These are phyloP conservation scores for Yponomeuta cagnagella DNA, from an alignment of 2,888 invertebrate genomes.

Conservation along the genomic window DNA sequence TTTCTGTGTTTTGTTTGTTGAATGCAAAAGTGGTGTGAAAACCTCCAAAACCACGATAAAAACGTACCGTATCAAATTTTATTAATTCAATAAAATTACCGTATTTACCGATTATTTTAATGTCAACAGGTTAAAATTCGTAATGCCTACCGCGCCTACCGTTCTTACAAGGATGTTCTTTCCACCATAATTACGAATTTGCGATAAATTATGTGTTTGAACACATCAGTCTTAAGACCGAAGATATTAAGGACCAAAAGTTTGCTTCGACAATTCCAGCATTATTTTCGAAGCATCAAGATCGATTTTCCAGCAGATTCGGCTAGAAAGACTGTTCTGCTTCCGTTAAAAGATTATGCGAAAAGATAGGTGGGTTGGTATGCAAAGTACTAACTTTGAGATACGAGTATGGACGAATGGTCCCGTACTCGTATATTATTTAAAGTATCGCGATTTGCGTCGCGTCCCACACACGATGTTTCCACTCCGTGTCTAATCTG, in stretches of 20 bases:
- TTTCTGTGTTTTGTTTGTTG: too few relatives aligned
- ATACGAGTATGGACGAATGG: constrained; percentile 59
- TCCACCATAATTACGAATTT: constrained; percentile 51
- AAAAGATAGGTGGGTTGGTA: constrained; percentile 66
- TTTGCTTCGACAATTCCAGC: background rate
- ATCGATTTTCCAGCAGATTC: background rate
- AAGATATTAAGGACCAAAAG: background rate
- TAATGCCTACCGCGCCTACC: background rate
- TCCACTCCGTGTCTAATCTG: constrained; percentile 27
- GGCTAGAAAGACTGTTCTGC: constrained; percentile 25
- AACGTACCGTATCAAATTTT: background rate
- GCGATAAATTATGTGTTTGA: constrained; percentile 63
- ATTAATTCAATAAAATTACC: background rate
- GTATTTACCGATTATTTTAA: constrained; percentile 1
- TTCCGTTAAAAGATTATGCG: constrained; percentile 66
- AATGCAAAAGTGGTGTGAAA: too few relatives aligned
- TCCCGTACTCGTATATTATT: constrained; percentile 58
- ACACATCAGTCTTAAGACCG: background rate
- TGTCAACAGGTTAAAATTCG: constrained; percentile 5
- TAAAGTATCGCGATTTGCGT: constrained; percentile 58
- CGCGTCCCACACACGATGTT: constrained; percentile 63
- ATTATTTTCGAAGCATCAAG: background rate
- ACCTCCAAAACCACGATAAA: too few relatives aligned
- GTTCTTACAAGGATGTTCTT: background rate
- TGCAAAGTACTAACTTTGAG: constrained; percentile 68